phyloP scores from a whole-genome alignment of 1,140 invertebrate species.

The Lutraria rhynchaena region DNA sequence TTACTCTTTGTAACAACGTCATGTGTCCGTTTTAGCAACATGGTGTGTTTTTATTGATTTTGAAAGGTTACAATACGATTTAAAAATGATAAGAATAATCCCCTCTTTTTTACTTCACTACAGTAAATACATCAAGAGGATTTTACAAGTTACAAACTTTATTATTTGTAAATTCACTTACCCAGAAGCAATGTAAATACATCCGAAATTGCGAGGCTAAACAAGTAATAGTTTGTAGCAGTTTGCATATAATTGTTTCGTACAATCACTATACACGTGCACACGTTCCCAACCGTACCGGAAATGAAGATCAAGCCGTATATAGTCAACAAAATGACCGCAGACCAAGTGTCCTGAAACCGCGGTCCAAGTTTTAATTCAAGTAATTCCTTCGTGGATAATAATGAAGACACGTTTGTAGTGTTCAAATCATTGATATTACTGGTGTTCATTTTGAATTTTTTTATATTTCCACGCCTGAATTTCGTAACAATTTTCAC shows the following conservation, averaged over 20 bases:
- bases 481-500: too few species aligned
- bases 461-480: too few species aligned
- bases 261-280: slow-evolving; percentile 95
- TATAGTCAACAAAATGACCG: slow-evolving; percentile 85
- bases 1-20: too few species aligned
- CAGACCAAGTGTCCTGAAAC: slow-evolving; percentile 59
- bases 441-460: slow-evolving; percentile 25
- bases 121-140: too few species aligned
- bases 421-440: not conserved
- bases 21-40: too few species aligned
- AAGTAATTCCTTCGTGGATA: slow-evolving; percentile 4
- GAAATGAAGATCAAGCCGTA: slow-evolving; percentile 93
- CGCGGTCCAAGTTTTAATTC: slow-evolving; percentile 30
- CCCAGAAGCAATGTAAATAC: slow-evolving; percentile 88
- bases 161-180: slow-evolving; percentile 78
- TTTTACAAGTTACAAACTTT: too few species aligned
- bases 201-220: slow-evolving; percentile 96
- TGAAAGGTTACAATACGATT: too few species aligned
- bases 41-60: too few species aligned
- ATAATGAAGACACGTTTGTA: not conserved
- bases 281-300: slow-evolving; percentile 94
- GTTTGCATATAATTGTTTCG: slow-evolving; percentile 93
- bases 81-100: too few species aligned
- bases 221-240: slow-evolving; percentile 93
- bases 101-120: too few species aligned